Evolutionary conservation across 2,888 invertebrate species (phyloP), one percentile per base, ranked within the genome.

Genomic region (Zele albiditarsus): DNA sequence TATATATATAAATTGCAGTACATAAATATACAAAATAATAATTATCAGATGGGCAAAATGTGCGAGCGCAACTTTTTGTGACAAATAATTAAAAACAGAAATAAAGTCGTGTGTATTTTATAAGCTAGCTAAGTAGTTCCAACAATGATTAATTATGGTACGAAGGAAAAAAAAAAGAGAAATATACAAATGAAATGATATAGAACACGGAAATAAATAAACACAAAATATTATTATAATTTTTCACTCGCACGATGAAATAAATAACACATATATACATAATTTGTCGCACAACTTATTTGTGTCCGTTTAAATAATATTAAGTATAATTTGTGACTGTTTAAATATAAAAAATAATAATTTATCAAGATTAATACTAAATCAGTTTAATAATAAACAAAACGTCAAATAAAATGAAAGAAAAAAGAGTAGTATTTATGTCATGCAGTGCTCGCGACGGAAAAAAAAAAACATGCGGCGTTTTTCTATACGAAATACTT

Each of bases 391-490:
- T 10, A 62, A 62, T 25, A 28, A 28, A 27, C 12, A n/a, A 31
- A 28, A 28, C 16, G 12, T 57, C 12, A 66, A 10, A 38, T 42
- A n/a, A 66, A 20, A 33, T 14, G 14, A 66, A 66, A 42, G 2
- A 16, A 25, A n/a, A 28, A 49, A 67, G 12, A 38, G n/a, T n/a
- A 49, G 12, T n/a, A 38, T 14, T 33, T 27, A 67, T 16, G 23
- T 27, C 68, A 68, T 68, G 68, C 68, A n/a, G 68, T 68, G 53
- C 53, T 53, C 28, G 31, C 31, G 28, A 27, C 27, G 12, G 38
- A 60, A 20, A 67, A 33, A 46, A 68, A 53, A 66, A 49, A 16
- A 46, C 68, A 69, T 69, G 68, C 68, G 25, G 16, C 25, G 10
- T 69, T 31, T 33, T 69, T 57, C 10, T 27, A 20, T 20, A 69